A percentile compares a stretch with the other conserved stretches of the same genome.
These are phyloP conservation scores for Ophioninae sp. DNA, from an alignment of 2,888 invertebrate species.

Conservation along the genomic window DNA sequence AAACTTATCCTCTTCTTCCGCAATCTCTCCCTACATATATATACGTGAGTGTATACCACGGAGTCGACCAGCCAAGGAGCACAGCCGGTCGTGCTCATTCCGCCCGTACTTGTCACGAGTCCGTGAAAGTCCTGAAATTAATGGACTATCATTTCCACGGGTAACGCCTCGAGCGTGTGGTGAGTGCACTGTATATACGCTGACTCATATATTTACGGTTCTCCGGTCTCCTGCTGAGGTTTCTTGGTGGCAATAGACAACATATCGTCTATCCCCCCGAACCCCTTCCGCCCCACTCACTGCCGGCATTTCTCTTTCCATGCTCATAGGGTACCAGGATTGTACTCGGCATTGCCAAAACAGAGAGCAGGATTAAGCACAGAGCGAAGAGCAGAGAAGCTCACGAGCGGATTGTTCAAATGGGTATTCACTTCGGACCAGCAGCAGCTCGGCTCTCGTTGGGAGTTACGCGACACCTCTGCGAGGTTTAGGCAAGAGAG, in stretches of 20 bases:
- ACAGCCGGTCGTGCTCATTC: conserved; percentile 37
- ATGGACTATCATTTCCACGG: conserved; percentile 63
- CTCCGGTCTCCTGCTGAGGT: conserved; percentile 45
- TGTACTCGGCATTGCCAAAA: conserved; percentile 37
- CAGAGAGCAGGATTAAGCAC: conserved; percentile 36
- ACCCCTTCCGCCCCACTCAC: conserved; percentile 20
- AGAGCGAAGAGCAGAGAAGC: conserved; percentile 24
- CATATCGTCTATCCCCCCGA: background rate
- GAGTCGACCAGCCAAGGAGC: conserved; percentile 36
- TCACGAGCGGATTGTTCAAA: conserved; percentile 41
- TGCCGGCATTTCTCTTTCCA: conserved; percentile 9
- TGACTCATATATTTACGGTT: conserved; percentile 35
- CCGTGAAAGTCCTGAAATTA: conserved; percentile 61
- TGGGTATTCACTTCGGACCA: conserved; percentile 51
- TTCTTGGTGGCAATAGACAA: conserved; percentile 53
- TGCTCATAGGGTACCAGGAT: conserved; percentile 40
- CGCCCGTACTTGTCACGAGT: conserved; percentile 57
- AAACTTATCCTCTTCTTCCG: conserved; percentile 3
- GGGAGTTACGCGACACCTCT: conserved; percentile 51
- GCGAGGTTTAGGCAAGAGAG: conserved; percentile 8
- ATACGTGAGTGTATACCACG: conserved; percentile 8
- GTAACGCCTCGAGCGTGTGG: conserved; percentile 57
- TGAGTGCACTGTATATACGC: conserved; percentile 26
- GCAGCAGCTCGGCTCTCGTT: conserved; percentile 46
- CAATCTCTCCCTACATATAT: background rate